phyloP scores from a whole-genome alignment of 1,140 invertebrate genomes.

The Brevipalpus yothersi region DNA sequence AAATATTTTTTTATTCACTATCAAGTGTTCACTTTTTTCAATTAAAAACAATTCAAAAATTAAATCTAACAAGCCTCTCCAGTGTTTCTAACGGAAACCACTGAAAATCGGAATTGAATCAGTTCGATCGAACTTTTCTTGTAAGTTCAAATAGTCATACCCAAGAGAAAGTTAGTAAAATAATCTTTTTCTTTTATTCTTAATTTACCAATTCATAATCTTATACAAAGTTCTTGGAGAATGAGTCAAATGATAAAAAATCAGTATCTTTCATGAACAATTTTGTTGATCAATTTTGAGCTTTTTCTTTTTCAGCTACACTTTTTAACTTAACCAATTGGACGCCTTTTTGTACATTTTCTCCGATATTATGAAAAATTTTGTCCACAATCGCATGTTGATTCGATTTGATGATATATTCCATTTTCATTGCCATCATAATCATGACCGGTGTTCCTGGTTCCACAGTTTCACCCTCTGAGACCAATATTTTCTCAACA shows the following conservation, averaged over 20 bases:
- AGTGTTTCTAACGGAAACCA: too few relatives aligned
- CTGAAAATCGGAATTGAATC: too few relatives aligned
- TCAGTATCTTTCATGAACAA: background rate
- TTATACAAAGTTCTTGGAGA: background rate
- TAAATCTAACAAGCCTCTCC: too few relatives aligned
- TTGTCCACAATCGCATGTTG: conserved; percentile 44
- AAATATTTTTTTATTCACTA: too few relatives aligned
- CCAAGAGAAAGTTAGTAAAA: background rate
- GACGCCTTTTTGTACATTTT: conserved; percentile 53
- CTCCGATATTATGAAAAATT: conserved; percentile 43
- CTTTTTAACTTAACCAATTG: conserved; percentile 24
- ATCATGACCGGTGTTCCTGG: conserved; percentile 61
- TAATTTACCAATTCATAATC: background rate
- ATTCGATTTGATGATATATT: conserved; percentile 65
- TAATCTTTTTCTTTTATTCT: background rate
- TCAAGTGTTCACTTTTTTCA: too few relatives aligned
- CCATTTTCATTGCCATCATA: conserved; percentile 99
- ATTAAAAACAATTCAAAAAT: too few relatives aligned
- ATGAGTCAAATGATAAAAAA: background rate
- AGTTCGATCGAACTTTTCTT: too few relatives aligned
- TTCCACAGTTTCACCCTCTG: conserved; percentile 45
- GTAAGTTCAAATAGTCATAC: too few relatives aligned
- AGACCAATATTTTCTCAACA: conserved; percentile 66
- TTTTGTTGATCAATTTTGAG: background rate
- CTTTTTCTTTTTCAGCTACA: background rate